These are phyloP conservation scores for Rhabdornis inornatus DNA, from an alignment of 2,113 vertebrate genomes.

Conservation along the genomic window DNA sequence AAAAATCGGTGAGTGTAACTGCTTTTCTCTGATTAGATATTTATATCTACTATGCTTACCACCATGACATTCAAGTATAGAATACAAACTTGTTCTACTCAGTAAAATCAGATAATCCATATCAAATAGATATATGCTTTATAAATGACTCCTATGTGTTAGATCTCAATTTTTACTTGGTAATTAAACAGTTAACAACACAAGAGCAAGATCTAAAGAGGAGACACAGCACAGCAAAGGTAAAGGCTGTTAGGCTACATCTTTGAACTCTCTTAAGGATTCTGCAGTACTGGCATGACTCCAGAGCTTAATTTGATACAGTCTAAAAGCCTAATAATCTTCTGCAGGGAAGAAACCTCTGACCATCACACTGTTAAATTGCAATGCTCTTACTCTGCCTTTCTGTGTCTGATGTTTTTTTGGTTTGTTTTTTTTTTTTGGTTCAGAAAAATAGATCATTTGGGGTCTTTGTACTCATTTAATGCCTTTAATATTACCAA, in stretches of 20 bases:
- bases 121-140: neutral
- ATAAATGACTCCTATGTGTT: neutral
- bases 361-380: neutral
- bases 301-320: conserved; percentile 16
- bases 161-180: neutral
- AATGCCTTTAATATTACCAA: neutral
- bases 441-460: neutral
- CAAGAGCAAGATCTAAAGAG: neutral
- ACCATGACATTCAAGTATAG: neutral
- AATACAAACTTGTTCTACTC: neutral
- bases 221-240: neutral
- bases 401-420: neutral
- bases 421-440: neutral
- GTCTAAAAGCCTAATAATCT: conserved; percentile 34
- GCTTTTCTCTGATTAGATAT: neutral
- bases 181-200: conserved; percentile 27
- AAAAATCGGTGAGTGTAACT: neutral
- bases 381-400: neutral
- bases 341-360: conserved; percentile 15
- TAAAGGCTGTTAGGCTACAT: neutral
- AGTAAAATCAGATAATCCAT: neutral
- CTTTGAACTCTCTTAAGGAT: conserved; percentile 34
- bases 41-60: neutral
- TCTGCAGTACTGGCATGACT: neutral
- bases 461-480: neutral